phyloP scores from a whole-genome alignment of 2,113 vertebrate species.

The Scomber colias region DNA sequence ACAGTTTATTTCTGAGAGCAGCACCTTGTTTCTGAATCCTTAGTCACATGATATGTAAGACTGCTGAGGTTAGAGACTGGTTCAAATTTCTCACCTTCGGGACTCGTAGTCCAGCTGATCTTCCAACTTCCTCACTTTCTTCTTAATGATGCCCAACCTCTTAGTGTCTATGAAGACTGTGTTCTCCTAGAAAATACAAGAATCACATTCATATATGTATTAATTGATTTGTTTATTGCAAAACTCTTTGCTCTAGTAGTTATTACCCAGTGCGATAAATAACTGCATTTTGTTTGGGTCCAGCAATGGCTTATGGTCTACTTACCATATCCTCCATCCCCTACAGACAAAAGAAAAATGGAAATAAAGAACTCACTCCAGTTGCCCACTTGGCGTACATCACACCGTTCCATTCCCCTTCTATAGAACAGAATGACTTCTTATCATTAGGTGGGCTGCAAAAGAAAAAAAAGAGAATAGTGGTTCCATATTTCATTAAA shows the following conservation, averaged over 20 bases:
- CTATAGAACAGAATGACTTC: slow-evolving; percentile 96
- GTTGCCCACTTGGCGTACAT: slow-evolving; percentile 95
- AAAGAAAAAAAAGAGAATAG: not conserved
- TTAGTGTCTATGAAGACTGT: slow-evolving; percentile 97
- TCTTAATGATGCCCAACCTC: slow-evolving; percentile 95
- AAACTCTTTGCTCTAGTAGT: not conserved
- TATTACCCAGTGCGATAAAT: not conserved
- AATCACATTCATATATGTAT: not conserved
- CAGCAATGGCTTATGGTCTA: not conserved
- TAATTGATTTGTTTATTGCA: not conserved
- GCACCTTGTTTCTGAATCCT: not conserved
- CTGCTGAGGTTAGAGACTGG: fast-evolving
- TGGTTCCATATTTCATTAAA: not conserved
- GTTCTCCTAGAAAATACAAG: slow-evolving; percentile 88
- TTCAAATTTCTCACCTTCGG: slow-evolving; percentile 87
- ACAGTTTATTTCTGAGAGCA: not conserved
- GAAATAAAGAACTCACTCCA: slow-evolving; percentile 87
- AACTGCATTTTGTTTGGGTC: not conserved
- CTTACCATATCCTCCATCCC: not conserved
- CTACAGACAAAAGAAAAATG: not conserved
- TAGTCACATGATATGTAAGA: not conserved
- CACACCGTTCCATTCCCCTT: slow-evolving; percentile 98
- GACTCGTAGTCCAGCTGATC: slow-evolving; percentile 97
- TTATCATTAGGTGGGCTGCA: slow-evolving; percentile 95
- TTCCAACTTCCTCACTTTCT: slow-evolving; percentile 97